Conservation (phyloP, 2,113 vertebrate species). For the Dromaius novaehollandiae region DNA sequence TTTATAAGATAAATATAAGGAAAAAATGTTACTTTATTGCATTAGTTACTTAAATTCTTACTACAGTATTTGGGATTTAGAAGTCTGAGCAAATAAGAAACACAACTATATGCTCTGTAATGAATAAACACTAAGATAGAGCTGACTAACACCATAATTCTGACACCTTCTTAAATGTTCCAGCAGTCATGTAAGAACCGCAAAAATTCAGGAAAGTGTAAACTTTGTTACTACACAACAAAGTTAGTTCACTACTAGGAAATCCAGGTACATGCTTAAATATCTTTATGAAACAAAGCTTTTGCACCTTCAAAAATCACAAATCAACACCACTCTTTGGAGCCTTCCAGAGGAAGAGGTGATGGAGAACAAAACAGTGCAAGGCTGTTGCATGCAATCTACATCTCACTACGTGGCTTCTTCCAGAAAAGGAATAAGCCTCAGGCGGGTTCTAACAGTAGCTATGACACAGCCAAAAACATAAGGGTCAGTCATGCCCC, state of each 20-base stretch:
- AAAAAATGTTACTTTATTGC: neutral
- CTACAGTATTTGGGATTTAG: neutral
- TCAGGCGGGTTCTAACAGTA: neutral
- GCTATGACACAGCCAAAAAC: neutral
- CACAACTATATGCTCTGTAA: neutral
- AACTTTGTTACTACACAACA: neutral
- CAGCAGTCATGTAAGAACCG: neutral
- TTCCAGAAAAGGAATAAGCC: neutral
- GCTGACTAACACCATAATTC: neutral
- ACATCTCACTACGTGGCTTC: neutral
- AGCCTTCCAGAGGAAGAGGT: neutral
- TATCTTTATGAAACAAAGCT: neutral
- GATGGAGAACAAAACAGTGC: neutral
- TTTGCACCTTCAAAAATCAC: neutral
- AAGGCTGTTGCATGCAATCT: neutral
- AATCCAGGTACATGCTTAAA: neutral
- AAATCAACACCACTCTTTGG: neutral
- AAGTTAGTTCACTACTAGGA: neutral
- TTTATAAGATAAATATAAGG: neutral
- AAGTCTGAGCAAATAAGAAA: neutral
- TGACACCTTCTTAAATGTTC: neutral
- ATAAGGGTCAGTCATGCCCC: neutral
- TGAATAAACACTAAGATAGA: neutral
- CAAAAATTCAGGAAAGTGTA: neutral
- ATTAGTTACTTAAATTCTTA: neutral